Base-by-base conservation (phyloP, 2,113 vertebrate species). In the Coptodon bakossiorum region DNA sequence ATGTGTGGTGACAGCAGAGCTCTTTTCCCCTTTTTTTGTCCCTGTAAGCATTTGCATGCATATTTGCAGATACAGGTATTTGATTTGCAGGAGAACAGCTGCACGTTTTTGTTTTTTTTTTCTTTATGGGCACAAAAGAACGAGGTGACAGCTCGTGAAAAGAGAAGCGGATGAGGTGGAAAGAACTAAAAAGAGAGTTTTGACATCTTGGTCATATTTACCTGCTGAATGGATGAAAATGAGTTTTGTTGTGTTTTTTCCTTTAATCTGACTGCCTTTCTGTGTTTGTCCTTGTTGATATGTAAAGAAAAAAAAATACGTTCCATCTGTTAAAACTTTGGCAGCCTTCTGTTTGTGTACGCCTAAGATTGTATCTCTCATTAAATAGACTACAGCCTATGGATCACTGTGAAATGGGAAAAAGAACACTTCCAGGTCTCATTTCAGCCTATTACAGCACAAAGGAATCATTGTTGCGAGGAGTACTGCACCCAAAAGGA, bases 381-480 rank as follows among this genome's bases (percentile, higher is more conserved):
- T 83, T 88, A 82, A 31, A 86, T 66, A 86, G 84, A 81, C 19
- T 52, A 38, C 29, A 82, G 57, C 45, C 57, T 48, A 82, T 83
- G 71, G 45, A 88, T 90, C 34, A 53, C 36, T 86, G 45, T 38
- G 19, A 71, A 87, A 81, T n/a, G 85, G 83, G 53, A 86, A 85
- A 73, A 79, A 12, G 4, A 90, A 84, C 31, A 86, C 40, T 90
- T 90, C 61, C 88, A 84, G 68, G 11, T 91, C 84, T 91, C 82
- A 90, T 92, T 92, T 89, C 17, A 12, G 82, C 73, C 68, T 57
- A 84, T 90, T 88, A 73, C 19, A 71, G 57, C 40, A 92, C 63
- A 92, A 92, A 92, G 57, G 54, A 50, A 85, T 82, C 81, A 87
- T 68, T 87, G 92, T 84, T 88, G 84, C 4, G 31, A 43, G 22